These are phyloP conservation scores for Semnornis frantzii DNA, from an alignment of 2,113 vertebrate genomes.

Conservation along the genomic window DNA sequence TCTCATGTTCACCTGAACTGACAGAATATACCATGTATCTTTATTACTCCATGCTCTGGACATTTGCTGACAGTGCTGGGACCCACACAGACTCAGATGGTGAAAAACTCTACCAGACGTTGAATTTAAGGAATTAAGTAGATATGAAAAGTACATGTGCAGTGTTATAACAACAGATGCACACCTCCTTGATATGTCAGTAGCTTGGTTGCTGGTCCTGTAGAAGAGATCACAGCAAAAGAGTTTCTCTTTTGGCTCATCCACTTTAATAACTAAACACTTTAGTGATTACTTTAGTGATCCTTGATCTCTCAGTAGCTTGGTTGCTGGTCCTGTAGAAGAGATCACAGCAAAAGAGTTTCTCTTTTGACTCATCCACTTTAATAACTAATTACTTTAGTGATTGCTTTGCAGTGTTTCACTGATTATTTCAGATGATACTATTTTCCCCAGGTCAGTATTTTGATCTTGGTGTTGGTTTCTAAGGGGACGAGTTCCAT, in stretches of 20 bases:
- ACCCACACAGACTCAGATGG: not conserved
- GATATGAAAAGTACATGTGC: not conserved
- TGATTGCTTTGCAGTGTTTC: not conserved
- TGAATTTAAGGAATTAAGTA: conserved; percentile 13
- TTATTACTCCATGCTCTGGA: not conserved
- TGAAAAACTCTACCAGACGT: not conserved
- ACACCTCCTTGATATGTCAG: not conserved
- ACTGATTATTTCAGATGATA: not conserved
- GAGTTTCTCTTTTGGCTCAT: not conserved
- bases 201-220: not conserved
- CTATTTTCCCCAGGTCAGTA: not conserved
- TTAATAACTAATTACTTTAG: not conserved
- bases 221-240: not conserved
- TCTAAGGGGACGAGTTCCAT: not conserved
- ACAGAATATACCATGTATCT: not conserved
- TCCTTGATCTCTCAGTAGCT: not conserved
- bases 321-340: not conserved
- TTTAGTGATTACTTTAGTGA: too few species aligned
- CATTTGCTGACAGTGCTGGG: not conserved
- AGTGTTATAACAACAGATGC: not conserved
- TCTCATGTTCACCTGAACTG: not conserved
- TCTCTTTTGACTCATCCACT: not conserved
- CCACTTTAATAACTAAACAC: not conserved
- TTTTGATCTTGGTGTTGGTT: not conserved
- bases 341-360: not conserved